Percentiles rank a stretch among this genome's conserved stretches.
Evolutionary conservation across 2,113 vertebrate genomes (phyloP).

Genomic region (Tretioscincus oriximinensis): DNA sequence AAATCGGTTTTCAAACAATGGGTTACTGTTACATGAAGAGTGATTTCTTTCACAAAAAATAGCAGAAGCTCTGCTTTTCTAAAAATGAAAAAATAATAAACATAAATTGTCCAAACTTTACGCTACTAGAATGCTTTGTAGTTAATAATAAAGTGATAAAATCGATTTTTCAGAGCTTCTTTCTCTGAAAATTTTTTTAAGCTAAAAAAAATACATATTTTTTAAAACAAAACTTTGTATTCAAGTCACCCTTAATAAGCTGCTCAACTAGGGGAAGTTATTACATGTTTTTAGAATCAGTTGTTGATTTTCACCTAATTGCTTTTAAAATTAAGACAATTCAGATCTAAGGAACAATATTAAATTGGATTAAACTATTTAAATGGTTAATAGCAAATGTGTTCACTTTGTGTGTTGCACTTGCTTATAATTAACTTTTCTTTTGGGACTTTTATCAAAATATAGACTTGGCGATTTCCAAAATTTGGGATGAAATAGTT

Average conservation of each 20-base stretch:
- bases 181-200: background rate
- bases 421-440: background rate
- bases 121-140: background rate
- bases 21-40: background rate
- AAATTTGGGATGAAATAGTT: background rate
- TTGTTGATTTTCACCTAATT: background rate
- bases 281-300: background rate
- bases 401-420: background rate
- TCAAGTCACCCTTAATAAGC: background rate
- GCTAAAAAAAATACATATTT: background rate
- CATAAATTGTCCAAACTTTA: background rate
- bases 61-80: background rate
- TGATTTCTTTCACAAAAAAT: background rate
- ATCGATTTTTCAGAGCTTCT: background rate
- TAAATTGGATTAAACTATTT: background rate
- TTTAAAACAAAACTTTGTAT: background rate
- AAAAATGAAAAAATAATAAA: background rate
- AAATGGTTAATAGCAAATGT: conserved; percentile 1
- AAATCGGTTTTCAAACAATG: background rate
- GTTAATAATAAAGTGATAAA: background rate
- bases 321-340: background rate
- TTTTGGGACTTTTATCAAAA: background rate
- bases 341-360: background rate
- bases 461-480: background rate
- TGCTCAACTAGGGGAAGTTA: background rate